Conservation (phyloP, 2,797 vertebrate species). For the Macropus fuliginosus region DNA sequence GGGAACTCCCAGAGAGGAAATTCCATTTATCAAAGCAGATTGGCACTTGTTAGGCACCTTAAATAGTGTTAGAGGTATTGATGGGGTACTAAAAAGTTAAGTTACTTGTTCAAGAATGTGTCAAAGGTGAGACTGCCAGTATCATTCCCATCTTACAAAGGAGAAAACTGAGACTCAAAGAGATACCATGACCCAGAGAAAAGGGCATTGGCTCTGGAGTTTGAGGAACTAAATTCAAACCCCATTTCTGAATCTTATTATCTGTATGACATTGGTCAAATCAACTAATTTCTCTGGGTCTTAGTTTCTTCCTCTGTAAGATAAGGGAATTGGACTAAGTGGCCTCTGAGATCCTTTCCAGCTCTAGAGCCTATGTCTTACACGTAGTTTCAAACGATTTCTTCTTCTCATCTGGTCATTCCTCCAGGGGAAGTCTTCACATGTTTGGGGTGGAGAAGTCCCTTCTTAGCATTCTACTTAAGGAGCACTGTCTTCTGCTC, state of each 20-base stretch:
- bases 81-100: neutral
- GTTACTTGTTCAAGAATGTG: neutral
- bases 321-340: neutral
- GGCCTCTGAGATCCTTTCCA: neutral
- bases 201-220: neutral
- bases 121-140: neutral
- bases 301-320: neutral
- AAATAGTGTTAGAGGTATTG: neutral
- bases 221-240: neutral
- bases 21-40: neutral
- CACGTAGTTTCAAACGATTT: neutral
- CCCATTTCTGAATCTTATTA: neutral
- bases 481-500: neutral
- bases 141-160: neutral
- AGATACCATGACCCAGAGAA: neutral
- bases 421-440: neutral
- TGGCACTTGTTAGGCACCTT: neutral
- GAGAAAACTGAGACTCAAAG: neutral
- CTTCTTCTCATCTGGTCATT: neutral
- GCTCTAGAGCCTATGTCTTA: neutral
- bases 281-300: neutral
- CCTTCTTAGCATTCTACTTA: neutral
- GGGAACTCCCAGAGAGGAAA: neutral
- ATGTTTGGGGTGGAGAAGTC: neutral
- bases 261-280: neutral